Conservation (phyloP, 2,888 invertebrate species). For the Lasioglossum lativentre region DNA sequence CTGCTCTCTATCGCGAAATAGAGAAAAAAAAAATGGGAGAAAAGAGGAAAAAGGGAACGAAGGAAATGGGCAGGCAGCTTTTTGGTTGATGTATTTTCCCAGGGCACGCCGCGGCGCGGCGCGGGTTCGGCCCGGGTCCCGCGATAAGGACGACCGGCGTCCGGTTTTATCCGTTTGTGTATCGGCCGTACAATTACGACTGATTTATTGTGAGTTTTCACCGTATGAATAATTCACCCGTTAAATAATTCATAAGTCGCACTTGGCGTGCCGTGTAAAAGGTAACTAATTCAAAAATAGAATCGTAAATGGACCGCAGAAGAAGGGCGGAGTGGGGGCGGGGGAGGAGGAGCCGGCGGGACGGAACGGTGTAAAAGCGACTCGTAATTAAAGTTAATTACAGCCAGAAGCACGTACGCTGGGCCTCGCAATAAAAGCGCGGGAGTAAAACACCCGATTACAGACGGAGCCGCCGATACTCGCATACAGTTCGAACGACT, state of each 20-base stretch:
- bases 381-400: conserved; percentile 67
- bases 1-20: conserved; percentile 4
- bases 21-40: not conserved
- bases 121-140: not conserved
- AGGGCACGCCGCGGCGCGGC: not conserved
- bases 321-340: not conserved
- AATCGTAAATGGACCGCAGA: conserved; percentile 21
- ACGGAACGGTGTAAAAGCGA: conserved; percentile 45
- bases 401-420: conserved; percentile 17
- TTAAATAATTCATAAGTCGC: conserved; percentile 72
- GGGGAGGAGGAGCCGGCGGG: not conserved
- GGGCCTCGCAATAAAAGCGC: conserved; percentile 24
- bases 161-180: conserved; percentile 51
- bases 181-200: conserved; percentile 60
- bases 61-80: conserved; percentile 9
- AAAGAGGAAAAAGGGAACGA: not conserved
- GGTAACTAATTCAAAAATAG: conserved; percentile 68
- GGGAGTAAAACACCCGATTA: conserved; percentile 7
- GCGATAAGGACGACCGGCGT: conserved; percentile 44
- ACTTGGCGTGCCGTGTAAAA: conserved; percentile 65
- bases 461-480: conserved; percentile 1
- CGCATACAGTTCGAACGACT: not conserved
- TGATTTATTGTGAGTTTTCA: conserved; percentile 63
- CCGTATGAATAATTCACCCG: conserved; percentile 62
- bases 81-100: conserved; percentile 15